Conservation (phyloP, 2,113 vertebrate genomes). For the Cinclus cinclus region DNA sequence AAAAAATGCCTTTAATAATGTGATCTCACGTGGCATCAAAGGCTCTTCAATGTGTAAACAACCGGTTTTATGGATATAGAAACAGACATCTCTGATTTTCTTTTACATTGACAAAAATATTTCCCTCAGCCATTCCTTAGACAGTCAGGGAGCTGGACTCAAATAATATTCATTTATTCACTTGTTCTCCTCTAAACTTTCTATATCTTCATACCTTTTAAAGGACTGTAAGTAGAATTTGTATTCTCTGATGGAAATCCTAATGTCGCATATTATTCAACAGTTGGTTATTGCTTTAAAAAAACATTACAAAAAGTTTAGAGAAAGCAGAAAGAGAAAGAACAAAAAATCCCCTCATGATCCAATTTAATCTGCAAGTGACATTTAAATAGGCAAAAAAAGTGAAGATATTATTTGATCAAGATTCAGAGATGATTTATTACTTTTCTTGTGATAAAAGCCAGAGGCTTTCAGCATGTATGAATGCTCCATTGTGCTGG, state of each 20-base stretch:
- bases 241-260: neutral
- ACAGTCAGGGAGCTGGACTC: neutral
- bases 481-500: neutral
- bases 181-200: neutral
- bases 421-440: conserved; percentile 39
- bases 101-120: neutral
- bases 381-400: conserved; percentile 42
- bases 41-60: neutral
- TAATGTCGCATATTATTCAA: neutral
- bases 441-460: conserved; percentile 28
- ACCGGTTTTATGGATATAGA: neutral
- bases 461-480: neutral
- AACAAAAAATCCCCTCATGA: neutral
- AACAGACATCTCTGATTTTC: neutral
- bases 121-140: neutral
- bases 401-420: conserved; percentile 33
- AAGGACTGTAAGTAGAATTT: neutral
- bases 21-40: neutral
- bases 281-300: neutral
- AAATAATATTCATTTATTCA: neutral
- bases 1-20: neutral
- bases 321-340: neutral
- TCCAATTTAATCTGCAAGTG: conserved; percentile 6
- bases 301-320: neutral
- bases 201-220: neutral